phyloP scores from a whole-genome alignment of 2,113 vertebrate genomes.

The Notothenia rossii region DNA sequence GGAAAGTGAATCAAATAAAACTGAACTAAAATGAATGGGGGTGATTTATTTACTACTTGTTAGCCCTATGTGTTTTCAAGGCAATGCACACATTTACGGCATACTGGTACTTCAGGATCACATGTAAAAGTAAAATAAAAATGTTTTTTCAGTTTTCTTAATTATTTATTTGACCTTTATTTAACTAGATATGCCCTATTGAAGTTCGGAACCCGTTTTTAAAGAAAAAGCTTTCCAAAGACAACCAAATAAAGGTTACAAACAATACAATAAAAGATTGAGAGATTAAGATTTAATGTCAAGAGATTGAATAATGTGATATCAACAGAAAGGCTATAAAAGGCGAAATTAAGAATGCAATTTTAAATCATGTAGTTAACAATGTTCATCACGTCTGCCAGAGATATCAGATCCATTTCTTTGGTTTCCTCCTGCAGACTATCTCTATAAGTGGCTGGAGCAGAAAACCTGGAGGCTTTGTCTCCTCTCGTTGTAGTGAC shows the following conservation, averaged over 20 bases:
- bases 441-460: neutral
- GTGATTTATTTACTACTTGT: neutral
- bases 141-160: neutral
- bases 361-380: neutral
- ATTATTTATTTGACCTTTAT: no score
- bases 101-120: neutral
- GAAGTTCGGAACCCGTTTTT: no score
- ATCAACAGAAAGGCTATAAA: no score
- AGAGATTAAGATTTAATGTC: no score
- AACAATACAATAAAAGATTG: neutral
- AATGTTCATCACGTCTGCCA: neutral
- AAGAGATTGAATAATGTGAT: no score
- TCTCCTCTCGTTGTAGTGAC: neutral
- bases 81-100: neutral
- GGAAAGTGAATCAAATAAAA: constrained; percentile 25
- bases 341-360: neutral
- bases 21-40: neutral
- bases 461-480: neutral
- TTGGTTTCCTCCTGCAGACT: constrained; percentile 11
- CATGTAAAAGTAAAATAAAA: neutral
- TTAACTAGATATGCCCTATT: no score
- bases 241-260: neutral
- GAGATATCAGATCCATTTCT: neutral
- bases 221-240: no score
- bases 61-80: neutral